Evolutionary conservation across 2,888 invertebrate species (phyloP), one percentile per base, ranked within the genome.

Genomic region (Meiosimyza decipiens): DNA sequence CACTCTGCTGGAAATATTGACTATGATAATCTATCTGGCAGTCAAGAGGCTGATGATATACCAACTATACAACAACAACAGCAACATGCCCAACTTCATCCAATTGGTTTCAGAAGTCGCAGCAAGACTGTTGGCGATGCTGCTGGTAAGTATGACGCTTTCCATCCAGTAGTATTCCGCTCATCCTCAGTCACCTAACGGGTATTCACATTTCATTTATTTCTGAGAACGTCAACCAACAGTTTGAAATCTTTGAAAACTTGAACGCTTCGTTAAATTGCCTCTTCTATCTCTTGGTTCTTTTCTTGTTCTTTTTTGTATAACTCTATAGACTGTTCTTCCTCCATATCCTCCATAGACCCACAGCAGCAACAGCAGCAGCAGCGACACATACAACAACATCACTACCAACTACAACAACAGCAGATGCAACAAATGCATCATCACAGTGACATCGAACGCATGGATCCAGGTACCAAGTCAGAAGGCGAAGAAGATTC

Each of bases 41-140:
- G 92, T 85, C 92, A 95, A 85, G 94, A 94, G 76, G 90, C 90
- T 15, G 94, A 94, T 68, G 91, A 91, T 77, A 86, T 90, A 85
- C 88, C 89, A 28, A 79, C 78, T 71, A 82, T 84, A 74, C 82
- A 86, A 80, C 77, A 22, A 22, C 22, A 77, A 28, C 77, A 75
- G 15, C 82, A 81, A 77, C 86, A 82, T 82, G 79, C 79, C 50
- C 74, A 74, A 18, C 71, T 82, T 63, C 80, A 80, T 72, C 77
- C 79, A 73, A 82, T 87, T 78, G 87, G 88, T 62, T 95, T 96
- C 88, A 90, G 96, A 81, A 91, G 92, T 79, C 91, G 97, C 81
- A 96, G 96, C 89, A 96, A 95, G 89, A 97, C 96, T n/a, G 91
- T 96, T 78, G 94, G 95, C 79, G 96, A 97, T 86, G 90, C 92